Conservation (phyloP, 2,113 vertebrate species). For the Ameiurus melas region DNA sequence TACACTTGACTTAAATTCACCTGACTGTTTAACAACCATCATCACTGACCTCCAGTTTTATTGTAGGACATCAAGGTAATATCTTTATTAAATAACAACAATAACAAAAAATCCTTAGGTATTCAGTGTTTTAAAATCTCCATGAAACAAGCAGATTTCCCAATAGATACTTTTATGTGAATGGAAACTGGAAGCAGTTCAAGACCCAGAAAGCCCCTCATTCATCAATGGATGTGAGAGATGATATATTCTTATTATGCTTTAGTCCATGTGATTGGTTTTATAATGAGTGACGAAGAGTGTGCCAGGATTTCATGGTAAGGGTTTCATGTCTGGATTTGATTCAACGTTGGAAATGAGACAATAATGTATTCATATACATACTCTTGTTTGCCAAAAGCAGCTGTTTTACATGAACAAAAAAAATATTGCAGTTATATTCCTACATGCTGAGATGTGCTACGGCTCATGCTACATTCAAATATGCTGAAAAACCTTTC, state of each 20-base stretch:
- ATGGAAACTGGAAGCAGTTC: constrained; percentile 45
- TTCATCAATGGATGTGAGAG: constrained; percentile 37
- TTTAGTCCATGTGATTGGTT: constrained; percentile 12
- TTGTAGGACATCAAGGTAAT: neutral
- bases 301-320: neutral
- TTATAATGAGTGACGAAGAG: constrained; percentile 1
- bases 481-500: neutral
- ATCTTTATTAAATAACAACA: neutral
- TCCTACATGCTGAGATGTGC: too few species aligned
- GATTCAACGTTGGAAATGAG: neutral
- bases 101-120: neutral
- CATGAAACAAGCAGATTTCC: constrained; percentile 57
- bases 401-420: neutral
- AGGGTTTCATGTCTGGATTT: constrained; percentile 13
- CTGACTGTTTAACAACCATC: neutral
- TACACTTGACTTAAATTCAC: neutral
- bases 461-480: too few species aligned
- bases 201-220: constrained; percentile 32
- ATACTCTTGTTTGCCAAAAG: neutral
- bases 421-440: neutral
- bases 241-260: constrained; percentile 35
- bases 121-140: neutral
- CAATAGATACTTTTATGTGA: constrained; percentile 39
- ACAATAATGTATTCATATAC: neutral
- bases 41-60: neutral